These are phyloP conservation scores for Rhinolophus ferrumequinum DNA, from an alignment of 2,113 vertebrate species.

Conservation along the genomic window DNA sequence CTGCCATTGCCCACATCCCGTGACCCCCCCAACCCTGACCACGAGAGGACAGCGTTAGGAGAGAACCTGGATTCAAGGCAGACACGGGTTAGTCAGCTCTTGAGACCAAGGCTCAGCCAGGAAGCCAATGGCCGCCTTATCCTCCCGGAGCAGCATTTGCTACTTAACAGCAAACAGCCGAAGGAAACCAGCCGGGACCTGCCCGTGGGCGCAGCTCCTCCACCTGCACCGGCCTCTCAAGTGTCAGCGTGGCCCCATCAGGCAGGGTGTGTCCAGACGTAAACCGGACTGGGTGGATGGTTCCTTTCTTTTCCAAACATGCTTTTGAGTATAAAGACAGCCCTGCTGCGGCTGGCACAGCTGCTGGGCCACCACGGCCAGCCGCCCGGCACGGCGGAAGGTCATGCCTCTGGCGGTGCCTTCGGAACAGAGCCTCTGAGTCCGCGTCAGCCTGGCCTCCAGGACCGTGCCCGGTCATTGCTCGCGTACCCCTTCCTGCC, in stretches of 20 bases:
- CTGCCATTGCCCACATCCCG: background rate
- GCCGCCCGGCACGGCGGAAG: background rate
- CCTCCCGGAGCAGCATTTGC: background rate
- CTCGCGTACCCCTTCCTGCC: background rate
- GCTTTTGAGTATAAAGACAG: no score
- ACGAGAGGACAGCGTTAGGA: no score
- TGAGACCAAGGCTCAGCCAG: no score
- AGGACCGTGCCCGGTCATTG: fast-evolving
- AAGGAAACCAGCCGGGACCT: no score
- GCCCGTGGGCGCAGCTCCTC: no score
- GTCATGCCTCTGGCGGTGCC: fast-evolving
- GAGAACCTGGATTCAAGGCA: background rate
- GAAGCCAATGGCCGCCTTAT: background rate
- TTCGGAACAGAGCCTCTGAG: no score
- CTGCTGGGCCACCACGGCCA: background rate
- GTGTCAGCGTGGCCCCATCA: no score
- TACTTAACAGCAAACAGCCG: background rate
- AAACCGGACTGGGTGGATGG: fast-evolving
- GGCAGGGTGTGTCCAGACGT: no score
- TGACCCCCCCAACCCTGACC: background rate
- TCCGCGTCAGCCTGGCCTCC: background rate
- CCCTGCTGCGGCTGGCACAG: no score
- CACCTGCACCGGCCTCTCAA: no score
- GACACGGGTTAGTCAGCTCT: background rate
- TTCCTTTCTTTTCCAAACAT: background rate